These are phyloP conservation scores for Bryconaethiops microstoma DNA, from an alignment of 2,797 vertebrate species.

Conservation along the genomic window DNA sequence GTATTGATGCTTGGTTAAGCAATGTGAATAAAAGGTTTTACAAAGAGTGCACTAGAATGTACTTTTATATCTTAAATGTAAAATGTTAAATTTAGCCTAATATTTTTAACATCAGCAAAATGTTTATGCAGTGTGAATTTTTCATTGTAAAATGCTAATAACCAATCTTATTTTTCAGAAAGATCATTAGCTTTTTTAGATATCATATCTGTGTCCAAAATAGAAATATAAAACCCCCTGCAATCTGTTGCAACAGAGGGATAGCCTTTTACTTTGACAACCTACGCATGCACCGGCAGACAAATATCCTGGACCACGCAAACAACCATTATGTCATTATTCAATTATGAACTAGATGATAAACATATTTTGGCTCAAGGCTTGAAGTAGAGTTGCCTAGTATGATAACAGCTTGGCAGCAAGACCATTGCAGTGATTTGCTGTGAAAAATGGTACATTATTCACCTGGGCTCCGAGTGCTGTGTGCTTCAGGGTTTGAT, in stretches of 20 bases:
- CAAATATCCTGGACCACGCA: slow-evolving; percentile 42
- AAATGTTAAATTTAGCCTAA: neutral
- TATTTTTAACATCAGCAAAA: neutral
- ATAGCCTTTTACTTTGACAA: slow-evolving; percentile 37
- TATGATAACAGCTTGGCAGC: slow-evolving; percentile 45
- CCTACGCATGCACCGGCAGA: slow-evolving; percentile 40
- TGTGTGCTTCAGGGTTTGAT: slow-evolving; percentile 33
- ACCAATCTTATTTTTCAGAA: neutral
- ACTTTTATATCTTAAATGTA: neutral
- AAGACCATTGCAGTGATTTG: slow-evolving; percentile 38
- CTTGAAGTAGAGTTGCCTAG: slow-evolving; percentile 43
- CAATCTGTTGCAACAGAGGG: slow-evolving; percentile 35
- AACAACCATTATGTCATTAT: slow-evolving; percentile 54
- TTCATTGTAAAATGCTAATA: neutral
- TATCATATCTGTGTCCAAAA: neutral
- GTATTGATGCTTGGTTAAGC: neutral
- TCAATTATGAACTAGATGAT: slow-evolving; percentile 54
- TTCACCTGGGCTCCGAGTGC: slow-evolving; percentile 30
- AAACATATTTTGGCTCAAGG: slow-evolving; percentile 53
- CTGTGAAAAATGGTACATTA: slow-evolving; percentile 41
- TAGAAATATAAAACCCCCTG: neutral
- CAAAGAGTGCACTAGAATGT: too few relatives aligned
- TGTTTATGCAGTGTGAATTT: neutral
- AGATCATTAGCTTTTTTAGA: neutral
- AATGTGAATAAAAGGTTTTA: neutral